Percentiles rank a stretch among this genome's conserved stretches.
These are phyloP conservation scores for Rhynchonycteris naso DNA, from an alignment of 2,797 vertebrate species.

Conservation along the genomic window DNA sequence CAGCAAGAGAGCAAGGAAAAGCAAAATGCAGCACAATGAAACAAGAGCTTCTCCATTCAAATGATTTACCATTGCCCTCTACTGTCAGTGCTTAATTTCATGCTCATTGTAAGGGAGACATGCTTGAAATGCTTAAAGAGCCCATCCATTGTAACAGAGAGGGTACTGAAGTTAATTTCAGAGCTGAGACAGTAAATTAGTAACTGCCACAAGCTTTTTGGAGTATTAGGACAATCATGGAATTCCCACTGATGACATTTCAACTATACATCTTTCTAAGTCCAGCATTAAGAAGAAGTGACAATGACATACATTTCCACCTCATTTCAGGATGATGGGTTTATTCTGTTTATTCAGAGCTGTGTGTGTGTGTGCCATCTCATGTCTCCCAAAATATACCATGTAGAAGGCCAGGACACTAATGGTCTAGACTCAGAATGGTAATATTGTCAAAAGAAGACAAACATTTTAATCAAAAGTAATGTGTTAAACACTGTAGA, in stretches of 20 bases:
- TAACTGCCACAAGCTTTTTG: background rate
- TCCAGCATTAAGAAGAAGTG: background rate
- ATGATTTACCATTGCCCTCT: background rate
- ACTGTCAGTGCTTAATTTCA: background rate
- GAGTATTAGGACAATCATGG: background rate
- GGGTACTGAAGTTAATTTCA: background rate
- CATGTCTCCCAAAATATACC: background rate
- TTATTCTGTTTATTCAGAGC: background rate
- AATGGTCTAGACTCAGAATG: background rate
- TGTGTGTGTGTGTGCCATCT: background rate
- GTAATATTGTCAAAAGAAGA: background rate
- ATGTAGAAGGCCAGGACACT: background rate
- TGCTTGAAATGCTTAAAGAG: background rate
- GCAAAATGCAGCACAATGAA: background rate
- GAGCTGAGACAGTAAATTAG: background rate
- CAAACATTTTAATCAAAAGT: background rate
- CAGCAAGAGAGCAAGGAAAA: background rate
- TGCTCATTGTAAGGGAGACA: background rate
- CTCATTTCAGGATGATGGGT: background rate
- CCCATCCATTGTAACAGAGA: background rate
- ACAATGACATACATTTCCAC: background rate
- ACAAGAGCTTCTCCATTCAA: background rate
- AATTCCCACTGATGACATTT: background rate
- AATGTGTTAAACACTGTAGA: background rate
- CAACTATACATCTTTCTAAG: background rate